Base-by-base conservation (phyloP, 1,140 invertebrate species). In the Drosophila funebris region DNA sequence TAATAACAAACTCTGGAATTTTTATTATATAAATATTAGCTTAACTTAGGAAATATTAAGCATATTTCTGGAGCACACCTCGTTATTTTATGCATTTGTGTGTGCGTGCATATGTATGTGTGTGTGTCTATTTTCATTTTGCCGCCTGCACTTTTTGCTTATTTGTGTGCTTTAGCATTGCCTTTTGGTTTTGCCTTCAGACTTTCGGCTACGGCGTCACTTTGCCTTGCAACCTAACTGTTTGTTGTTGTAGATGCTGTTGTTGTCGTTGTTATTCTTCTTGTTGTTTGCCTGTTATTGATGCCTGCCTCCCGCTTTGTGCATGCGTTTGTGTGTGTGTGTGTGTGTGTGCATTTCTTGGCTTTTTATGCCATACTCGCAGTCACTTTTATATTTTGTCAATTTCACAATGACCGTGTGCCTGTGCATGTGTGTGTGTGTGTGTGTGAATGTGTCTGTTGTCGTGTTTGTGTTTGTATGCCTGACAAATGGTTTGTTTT, bases 401-500 rank as follows among this genome's bases (percentile, higher is more conserved):
- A 71, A 64, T 71, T 70, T 56, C 39, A 62, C 67, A 46, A 24
- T 36, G 46, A 61, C 46, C 31, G n/a, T 36, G 36, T 50, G 11
- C 52, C 11, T 29, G 18, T 22, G 29, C 9, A n/a, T 48, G 5
- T n/a, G 37, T 4, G 9, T 22, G 16, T 18, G 29, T 5, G 33
- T 37, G 14, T 37, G 4, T 18, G 37, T 9, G 9, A 14, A 11
- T n/a, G 16, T 6, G 53, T 50, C 7, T 53, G 16, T 29, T 36
- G 29, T 16, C 41, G 24, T 60, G n/a, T 57, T 7, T 48, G 20
- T 54, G 41, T 43, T 63, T 63, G 60, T 44, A 36, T 24, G 61
- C 27, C 68, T 71, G 68, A 71, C 61, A 66, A 71, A 71, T 71
- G 43, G 61, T 71, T 66, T 71, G 61, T 71, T 71, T 71, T 71